Evolutionary conservation across 2,113 vertebrate species (phyloP).

Genomic region (Salvelinus sp.): DNA sequence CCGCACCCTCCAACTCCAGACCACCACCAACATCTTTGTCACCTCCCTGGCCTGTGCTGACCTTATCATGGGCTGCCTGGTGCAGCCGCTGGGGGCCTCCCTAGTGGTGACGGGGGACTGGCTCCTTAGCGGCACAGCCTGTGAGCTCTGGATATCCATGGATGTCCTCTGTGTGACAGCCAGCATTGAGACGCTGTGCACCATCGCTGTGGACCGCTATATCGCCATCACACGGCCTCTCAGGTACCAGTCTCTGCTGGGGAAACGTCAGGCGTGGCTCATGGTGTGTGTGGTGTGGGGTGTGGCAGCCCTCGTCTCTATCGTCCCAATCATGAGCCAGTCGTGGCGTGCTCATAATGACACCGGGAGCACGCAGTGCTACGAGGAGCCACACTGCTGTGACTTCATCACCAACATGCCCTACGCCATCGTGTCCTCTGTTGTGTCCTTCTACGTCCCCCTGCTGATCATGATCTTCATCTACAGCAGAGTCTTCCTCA

Average conservation of each 20-base stretch:
- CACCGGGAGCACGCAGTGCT: constrained; percentile 63
- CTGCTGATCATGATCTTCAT: constrained; percentile 81
- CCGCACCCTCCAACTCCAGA: constrained; percentile 76
- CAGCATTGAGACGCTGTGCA: constrained; percentile 84
- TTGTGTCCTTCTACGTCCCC: constrained; percentile 83
- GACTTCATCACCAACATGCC: constrained; percentile 76
- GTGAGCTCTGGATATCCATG: constrained; percentile 83
- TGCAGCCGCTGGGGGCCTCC: constrained; percentile 67
- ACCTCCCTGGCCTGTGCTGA: constrained; percentile 82
- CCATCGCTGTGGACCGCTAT: constrained; percentile 82
- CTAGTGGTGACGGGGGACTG: constrained; percentile 74
- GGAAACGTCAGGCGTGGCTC: constrained; percentile 71
- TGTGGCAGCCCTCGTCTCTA: constrained; percentile 78
- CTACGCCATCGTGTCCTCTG: constrained; percentile 80
- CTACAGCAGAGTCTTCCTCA: constrained; percentile 74
- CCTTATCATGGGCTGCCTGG: constrained; percentile 78
- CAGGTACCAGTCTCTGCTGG: constrained; percentile 72
- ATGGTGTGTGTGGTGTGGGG: constrained; percentile 79
- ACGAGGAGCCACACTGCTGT: constrained; percentile 71
- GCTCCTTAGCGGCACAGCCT: constrained; percentile 66
- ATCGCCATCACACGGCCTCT: constrained; percentile 77
- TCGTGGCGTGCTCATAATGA: constrained; percentile 70
- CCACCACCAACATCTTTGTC: constrained; percentile 82
- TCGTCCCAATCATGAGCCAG: constrained; percentile 81
- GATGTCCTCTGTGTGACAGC: constrained; percentile 84